Base-by-base conservation (phyloP, 2,797 vertebrate species). In the Antrozous pallidus region DNA sequence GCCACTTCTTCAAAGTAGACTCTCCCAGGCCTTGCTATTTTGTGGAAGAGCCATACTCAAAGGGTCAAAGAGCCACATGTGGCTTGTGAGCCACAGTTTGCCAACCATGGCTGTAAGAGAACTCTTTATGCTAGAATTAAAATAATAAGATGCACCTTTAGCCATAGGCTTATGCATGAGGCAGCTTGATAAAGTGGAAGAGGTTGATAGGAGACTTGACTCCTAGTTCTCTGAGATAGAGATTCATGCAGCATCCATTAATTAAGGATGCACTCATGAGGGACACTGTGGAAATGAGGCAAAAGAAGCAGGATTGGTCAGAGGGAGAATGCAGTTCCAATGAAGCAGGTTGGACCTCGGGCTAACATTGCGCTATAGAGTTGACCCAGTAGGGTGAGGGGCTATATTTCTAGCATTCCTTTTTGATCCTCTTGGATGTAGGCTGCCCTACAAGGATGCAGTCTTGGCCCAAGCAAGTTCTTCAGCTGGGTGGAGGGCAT, bases 51-150 rank as follows among this genome's bases (percentile, higher is more conserved):
- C n/a, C n/a, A n/a, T n/a, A n/a, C n/a, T n/a, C n/a, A n/a, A n/a
- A n/a, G n/a, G n/a, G n/a, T n/a, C n/a, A n/a, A n/a, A n/a, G n/a
- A n/a, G n/a, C n/a, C n/a, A n/a, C n/a, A n/a, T n/a, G n/a, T n/a
- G n/a, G n/a, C n/a, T n/a, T n/a, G n/a, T n/a, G n/a, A n/a, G n/a
- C n/a, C n/a, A n/a, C n/a, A n/a, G n/a, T n/a, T n/a, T n/a, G n/a
- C n/a, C n/a, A n/a, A n/a, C n/a, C n/a, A n/a, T n/a, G n/a, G n/a
- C n/a, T 87, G 93, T 81, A 95, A 89, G 40, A 77, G 54, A 95
- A 94, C 63, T 96, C 91, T 93, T 97, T 97, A 90, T 96, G 24
- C 26, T 77, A 67, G 33, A 92, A 51, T 91, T 89, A 83, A 96
- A 80, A 47, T 65, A 36, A 67, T 0, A 58, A 67, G 47, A 71